Conservation (phyloP, 2,113 vertebrate species). For the Barnardius zonarius region DNA sequence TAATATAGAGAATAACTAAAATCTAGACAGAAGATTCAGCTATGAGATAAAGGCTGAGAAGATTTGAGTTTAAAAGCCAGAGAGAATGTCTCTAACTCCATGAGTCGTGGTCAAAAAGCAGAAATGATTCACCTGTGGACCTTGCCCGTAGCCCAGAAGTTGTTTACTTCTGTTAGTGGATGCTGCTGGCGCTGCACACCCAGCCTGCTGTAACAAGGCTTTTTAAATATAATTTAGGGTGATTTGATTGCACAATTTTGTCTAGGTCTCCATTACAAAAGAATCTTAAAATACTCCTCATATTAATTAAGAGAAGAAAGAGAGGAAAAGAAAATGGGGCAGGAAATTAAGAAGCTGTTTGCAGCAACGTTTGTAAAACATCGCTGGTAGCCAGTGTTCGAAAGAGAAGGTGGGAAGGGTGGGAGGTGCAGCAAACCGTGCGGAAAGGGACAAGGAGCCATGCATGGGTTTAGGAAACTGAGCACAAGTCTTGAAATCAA, state of each 20-base stretch:
- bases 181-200: background rate
- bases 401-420: background rate
- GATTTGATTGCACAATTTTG: background rate
- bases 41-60: background rate
- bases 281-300: background rate
- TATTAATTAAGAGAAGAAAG: background rate
- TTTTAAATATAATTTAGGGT: background rate
- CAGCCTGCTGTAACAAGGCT: background rate
- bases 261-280: background rate
- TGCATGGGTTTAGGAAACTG: background rate
- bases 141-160: background rate
- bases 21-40: background rate
- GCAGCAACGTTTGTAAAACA: accelerated
- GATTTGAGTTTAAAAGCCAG: background rate
- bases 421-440: background rate
- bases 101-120: background rate
- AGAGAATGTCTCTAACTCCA: background rate
- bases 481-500: background rate
- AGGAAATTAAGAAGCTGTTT: background rate
- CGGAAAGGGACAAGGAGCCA: accelerated
- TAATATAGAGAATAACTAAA: background rate
- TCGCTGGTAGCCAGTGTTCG: background rate
- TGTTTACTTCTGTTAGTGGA: background rate
- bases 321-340: background rate
- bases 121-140: background rate